These are phyloP conservation scores for Plagiodera versicolora DNA, from an alignment of 2,888 invertebrate species.

Conservation along the genomic window DNA sequence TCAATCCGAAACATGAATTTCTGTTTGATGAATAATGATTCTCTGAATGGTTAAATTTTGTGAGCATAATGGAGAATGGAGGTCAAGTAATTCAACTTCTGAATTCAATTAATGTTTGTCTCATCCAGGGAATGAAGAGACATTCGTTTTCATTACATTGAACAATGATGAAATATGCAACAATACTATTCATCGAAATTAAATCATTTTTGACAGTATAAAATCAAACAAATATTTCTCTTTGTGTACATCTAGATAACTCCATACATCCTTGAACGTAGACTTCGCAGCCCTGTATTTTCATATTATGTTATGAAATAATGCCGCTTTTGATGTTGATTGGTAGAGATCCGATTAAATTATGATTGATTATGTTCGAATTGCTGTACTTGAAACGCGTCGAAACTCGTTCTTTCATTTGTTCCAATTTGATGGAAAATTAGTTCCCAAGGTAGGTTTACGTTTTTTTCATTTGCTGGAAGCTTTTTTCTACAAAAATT, in stretches of 20 bases:
- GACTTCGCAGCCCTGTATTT: background rate
- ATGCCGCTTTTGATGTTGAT: constrained; percentile 1
- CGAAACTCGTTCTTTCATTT: background rate
- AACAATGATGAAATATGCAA: too few relatives aligned
- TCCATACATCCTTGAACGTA: background rate
- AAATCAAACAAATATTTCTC: background rate
- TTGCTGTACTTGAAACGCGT: background rate
- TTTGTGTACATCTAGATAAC: background rate
- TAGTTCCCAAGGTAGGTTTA: background rate
- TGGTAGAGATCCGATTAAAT: background rate
- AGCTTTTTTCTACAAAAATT: too few relatives aligned
- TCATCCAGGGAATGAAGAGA: too few relatives aligned
- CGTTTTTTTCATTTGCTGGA: background rate
- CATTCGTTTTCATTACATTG: too few relatives aligned
- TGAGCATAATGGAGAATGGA: too few relatives aligned
- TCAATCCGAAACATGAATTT: too few relatives aligned
- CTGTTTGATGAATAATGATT: too few relatives aligned
- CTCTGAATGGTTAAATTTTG: too few relatives aligned
- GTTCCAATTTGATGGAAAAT: background rate
- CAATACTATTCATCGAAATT: too few relatives aligned
- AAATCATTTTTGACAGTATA: too few relatives aligned
- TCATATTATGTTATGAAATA: background rate
- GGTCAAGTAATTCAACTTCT: too few relatives aligned
- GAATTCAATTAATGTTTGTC: too few relatives aligned
- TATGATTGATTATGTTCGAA: background rate